These are phyloP conservation scores for Anas bahamensis DNA, from an alignment of 2,797 vertebrate genomes.

Conservation along the genomic window DNA sequence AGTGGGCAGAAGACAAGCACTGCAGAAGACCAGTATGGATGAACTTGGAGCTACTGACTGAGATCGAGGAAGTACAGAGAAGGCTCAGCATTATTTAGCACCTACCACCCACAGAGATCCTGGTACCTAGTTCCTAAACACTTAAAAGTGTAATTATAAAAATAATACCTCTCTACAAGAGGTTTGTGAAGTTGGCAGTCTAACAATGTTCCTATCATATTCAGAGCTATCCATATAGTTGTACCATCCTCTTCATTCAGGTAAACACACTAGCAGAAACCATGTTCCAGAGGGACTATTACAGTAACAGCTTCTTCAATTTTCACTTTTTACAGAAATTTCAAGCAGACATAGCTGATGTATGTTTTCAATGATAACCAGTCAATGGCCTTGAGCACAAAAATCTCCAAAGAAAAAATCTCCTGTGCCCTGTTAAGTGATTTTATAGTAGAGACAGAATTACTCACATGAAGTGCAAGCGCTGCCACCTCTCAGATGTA, in stretches of 20 bases:
- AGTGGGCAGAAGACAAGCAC: neutral
- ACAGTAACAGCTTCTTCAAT: neutral
- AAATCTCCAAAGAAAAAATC: neutral
- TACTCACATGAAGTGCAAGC: neutral
- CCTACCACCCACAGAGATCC: neutral
- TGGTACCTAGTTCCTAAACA: neutral
- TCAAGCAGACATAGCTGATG: neutral
- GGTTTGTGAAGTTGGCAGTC: neutral
- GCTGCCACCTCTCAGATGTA: neutral
- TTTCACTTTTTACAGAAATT: neutral
- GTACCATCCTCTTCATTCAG: neutral
- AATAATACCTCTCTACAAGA: neutral
- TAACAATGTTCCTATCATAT: neutral
- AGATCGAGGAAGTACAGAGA: neutral
- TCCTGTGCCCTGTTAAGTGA: neutral
- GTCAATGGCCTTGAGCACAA: neutral
- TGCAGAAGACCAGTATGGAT: neutral
- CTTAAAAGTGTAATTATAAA: neutral
- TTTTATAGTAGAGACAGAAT: constrained; percentile 24
- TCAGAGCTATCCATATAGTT: neutral
- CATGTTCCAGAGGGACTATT: neutral
- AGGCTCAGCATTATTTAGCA: neutral
- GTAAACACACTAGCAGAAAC: neutral
- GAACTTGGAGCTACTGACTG: neutral
- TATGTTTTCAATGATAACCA: neutral